These are phyloP conservation scores for Oxygymnocypris stewartii DNA, from an alignment of 2,113 vertebrate genomes.

Conservation along the genomic window DNA sequence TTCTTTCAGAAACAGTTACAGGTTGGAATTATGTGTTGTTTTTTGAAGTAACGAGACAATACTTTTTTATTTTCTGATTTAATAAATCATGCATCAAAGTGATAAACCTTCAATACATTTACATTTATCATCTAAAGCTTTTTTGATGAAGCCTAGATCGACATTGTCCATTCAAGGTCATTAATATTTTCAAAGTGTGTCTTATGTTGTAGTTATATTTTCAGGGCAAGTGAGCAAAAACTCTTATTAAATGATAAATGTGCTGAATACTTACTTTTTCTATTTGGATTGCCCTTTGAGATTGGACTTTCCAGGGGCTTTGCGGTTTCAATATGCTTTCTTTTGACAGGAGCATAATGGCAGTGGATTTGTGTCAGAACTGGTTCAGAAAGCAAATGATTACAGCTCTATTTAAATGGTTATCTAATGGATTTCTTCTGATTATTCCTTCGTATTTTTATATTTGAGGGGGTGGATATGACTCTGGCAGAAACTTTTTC, in stretches of 20 bases:
- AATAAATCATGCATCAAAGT: not conserved
- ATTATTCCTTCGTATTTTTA: slow-evolving; percentile 31
- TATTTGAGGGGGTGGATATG: slow-evolving; percentile 26
- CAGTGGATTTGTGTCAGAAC: slow-evolving; percentile 47
- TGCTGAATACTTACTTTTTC: not conserved
- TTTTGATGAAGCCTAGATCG: slow-evolving; percentile 58
- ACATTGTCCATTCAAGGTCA: slow-evolving; percentile 54
- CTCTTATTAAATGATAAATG: slow-evolving; percentile 4
- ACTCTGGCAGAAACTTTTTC: not conserved
- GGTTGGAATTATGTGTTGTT: not conserved
- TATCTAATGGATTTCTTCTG: slow-evolving; percentile 29
- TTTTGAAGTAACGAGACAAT: not conserved
- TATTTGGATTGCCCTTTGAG: slow-evolving; percentile 24
- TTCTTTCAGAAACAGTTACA: not conserved
- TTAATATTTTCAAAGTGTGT: slow-evolving; percentile 19
- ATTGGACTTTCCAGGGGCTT: not conserved
- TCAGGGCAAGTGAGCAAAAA: not conserved
- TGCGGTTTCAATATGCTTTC: slow-evolving; percentile 29
- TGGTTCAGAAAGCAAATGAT: slow-evolving; percentile 49
- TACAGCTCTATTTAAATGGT: slow-evolving; percentile 38
- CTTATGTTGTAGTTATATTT: not conserved
- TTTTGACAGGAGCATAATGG: slow-evolving; percentile 41
- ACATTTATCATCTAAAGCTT: slow-evolving; percentile 62
- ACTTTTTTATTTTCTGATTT: not conserved
- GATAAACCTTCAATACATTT: slow-evolving; percentile 6